phyloP scores from a whole-genome alignment of 2,113 vertebrate genomes.

The Brachyhypopomus occidentalis region DNA sequence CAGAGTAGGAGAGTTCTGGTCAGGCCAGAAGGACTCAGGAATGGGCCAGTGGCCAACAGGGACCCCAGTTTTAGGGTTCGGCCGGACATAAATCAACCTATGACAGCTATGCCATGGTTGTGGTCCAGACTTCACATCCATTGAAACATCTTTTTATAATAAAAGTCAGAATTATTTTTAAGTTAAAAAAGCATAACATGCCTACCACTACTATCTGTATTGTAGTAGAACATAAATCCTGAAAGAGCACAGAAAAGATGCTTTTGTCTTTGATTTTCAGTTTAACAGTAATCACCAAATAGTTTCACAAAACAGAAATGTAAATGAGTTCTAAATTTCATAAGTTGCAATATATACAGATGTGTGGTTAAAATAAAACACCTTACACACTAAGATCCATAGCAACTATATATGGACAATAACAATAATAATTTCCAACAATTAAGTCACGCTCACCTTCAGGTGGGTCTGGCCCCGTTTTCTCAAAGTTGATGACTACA shows the following conservation, averaged over 20 bases:
- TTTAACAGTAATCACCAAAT: too few species aligned
- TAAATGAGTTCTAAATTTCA: too few species aligned
- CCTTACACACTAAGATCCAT: background rate
- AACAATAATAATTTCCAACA: background rate
- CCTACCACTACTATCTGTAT: too few species aligned
- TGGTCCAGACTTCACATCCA: constrained; percentile 55
- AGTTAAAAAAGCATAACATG: background rate
- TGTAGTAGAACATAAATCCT: too few species aligned
- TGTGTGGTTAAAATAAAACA: background rate
- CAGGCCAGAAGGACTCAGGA: constrained; percentile 97
- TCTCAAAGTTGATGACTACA: constrained; percentile 97
- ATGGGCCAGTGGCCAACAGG: constrained; percentile 97
- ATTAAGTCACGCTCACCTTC: constrained; percentile 71
- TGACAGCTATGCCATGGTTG: constrained; percentile 96
- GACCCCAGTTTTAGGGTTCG: constrained; percentile 96
- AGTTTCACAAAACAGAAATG: too few species aligned
- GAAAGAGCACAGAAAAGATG: too few species aligned
- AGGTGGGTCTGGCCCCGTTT: constrained; percentile 91
- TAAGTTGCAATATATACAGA: too few species aligned
- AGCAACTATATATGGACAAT: background rate
- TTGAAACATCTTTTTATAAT: constrained; percentile 45
- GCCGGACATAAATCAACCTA: constrained; percentile 94
- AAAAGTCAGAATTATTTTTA: background rate
- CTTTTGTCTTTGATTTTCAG: too few species aligned
- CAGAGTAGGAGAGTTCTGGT: constrained; percentile 94